A percentile compares a stretch with the other conserved stretches of the same genome.
These are phyloP conservation scores for Ranitomeya variabilis DNA, from an alignment of 2,113 vertebrate species.

Conservation along the genomic window DNA sequence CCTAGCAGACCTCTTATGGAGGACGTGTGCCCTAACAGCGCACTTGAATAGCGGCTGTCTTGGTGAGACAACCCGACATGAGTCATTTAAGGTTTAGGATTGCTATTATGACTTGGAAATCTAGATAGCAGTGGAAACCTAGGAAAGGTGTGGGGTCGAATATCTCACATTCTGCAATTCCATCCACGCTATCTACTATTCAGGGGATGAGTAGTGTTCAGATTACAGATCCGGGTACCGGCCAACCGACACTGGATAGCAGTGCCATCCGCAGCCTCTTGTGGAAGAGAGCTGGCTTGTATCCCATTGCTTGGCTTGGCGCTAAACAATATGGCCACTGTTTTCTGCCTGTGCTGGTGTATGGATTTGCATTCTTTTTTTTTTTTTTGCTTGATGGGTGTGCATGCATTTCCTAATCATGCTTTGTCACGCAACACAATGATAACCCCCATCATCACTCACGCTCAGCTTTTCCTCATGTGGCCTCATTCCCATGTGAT, in stretches of 20 bases:
- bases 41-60: no score
- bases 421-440: background rate
- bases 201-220: background rate
- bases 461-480: conserved; percentile 32
- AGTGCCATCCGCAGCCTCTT: background rate
- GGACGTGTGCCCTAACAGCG: no score
- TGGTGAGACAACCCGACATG: no score
- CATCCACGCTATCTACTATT: background rate
- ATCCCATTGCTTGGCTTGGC: conserved; percentile 24
- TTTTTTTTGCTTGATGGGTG: background rate
- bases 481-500: conserved; percentile 29
- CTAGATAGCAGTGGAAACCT: background rate
- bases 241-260: background rate
- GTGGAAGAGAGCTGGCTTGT: conserved; percentile 11
- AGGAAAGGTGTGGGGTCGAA: background rate
- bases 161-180: conserved; percentile 42
- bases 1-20: no score
- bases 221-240: background rate
- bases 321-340: conserved; percentile 6
- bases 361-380: conserved; percentile 8
- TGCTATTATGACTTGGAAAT: background rate
- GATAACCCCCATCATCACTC: conserved; percentile 27
- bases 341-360: background rate
- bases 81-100: background rate
- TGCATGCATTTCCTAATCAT: conserved; percentile 38